Percentiles rank a stretch among this genome's conserved stretches.
phyloP scores from a whole-genome alignment of 1,140 invertebrate genomes.

The Heterodera schachtii region DNA sequence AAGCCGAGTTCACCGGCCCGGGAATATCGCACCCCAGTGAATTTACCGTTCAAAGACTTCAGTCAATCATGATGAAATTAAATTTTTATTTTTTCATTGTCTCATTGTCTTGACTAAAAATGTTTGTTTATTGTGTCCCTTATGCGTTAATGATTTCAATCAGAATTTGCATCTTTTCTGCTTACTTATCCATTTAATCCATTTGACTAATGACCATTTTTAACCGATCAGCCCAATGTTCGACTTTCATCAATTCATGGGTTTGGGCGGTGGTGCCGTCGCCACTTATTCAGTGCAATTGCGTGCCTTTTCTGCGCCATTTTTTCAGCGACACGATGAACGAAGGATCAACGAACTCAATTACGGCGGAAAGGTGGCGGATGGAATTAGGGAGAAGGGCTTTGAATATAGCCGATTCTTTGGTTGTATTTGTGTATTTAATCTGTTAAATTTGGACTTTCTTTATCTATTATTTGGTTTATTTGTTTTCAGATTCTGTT shows the following conservation, averaged over 20 bases:
- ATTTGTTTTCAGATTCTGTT: conserved; percentile 54
- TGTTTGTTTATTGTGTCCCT: neutral
- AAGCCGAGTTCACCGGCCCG: conserved; percentile 41
- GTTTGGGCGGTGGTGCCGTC: conserved; percentile 26
- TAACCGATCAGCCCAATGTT: conserved; percentile 32
- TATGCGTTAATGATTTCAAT: conserved; percentile 1
- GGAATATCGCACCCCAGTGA: conserved; percentile 36
- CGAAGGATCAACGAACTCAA: conserved; percentile 62
- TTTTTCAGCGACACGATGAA: conserved; percentile 50
- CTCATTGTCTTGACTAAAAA: conserved; percentile 16
- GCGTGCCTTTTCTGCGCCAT: conserved; percentile 58
- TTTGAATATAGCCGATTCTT: neutral
- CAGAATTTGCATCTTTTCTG: neutral
- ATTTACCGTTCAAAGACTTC: conserved; percentile 53
- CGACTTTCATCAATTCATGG: conserved; percentile 41
- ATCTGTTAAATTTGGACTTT: no score
- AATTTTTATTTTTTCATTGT: conserved; percentile 35
- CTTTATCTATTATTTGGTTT: neutral
- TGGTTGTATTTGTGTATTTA: no score
- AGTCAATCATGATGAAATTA: conserved; percentile 37
- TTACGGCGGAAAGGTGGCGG: conserved; percentile 64
- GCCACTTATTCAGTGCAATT: conserved; percentile 38
- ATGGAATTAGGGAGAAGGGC: no score
- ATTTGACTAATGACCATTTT: neutral
- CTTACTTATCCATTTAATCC: neutral